Conservation (phyloP, 2,797 vertebrate species). For the Natrix natrix region DNA sequence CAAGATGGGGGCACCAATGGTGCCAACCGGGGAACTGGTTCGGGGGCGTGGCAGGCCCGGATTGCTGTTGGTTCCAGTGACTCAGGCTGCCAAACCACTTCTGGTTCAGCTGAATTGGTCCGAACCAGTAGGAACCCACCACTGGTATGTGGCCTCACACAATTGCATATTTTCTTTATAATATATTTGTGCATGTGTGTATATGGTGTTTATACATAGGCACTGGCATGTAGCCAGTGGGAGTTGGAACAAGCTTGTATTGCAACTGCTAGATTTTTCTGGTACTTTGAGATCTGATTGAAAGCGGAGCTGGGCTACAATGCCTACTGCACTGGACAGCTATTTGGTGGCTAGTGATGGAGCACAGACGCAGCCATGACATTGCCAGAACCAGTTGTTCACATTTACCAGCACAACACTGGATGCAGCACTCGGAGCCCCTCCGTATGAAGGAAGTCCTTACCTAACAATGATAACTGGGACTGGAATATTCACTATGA, state of each 20-base stretch:
- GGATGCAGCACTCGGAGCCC: neutral
- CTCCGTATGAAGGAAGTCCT: neutral
- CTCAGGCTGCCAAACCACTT: no score
- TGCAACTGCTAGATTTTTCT: neutral
- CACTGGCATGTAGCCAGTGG: neutral
- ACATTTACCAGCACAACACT: neutral
- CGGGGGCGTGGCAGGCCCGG: no score
- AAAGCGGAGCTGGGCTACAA: neutral
- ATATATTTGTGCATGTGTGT: neutral
- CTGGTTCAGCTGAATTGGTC: no score
- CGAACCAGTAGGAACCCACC: no score
- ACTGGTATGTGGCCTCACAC: neutral
- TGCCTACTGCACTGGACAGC: neutral
- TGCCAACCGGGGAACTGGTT: no score
- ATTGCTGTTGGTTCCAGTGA: no score
- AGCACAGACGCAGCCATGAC: neutral
- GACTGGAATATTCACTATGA: neutral
- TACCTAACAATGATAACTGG: neutral
- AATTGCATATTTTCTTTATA: constrained; percentile 11
- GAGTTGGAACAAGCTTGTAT: neutral
- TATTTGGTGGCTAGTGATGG: neutral
- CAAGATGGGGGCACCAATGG: no score
- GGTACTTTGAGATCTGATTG: neutral
- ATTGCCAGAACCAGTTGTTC: neutral
- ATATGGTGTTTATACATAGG: neutral